Evolutionary conservation across 2,888 invertebrate genomes (phyloP).

Genomic region (Trichogramma evanescens): DNA sequence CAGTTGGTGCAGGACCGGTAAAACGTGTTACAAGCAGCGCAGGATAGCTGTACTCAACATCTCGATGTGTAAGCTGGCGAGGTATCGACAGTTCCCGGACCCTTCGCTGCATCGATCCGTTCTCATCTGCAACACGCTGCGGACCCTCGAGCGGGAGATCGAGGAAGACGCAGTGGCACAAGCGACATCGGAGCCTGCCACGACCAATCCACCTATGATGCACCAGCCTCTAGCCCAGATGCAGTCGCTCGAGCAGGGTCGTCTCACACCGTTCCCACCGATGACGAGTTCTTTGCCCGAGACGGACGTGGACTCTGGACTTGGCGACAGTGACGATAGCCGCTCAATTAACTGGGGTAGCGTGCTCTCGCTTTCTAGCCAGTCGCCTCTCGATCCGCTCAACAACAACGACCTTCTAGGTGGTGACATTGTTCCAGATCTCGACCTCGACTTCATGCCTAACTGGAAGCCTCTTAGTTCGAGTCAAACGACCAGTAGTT

Average conservation of each 20-base stretch:
- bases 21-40: slow-evolving; percentile 77
- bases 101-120: slow-evolving; percentile 84
- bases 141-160: slow-evolving; percentile 84
- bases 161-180: slow-evolving; percentile 57
- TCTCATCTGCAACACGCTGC: slow-evolving; percentile 85
- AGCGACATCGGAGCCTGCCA: slow-evolving; percentile 39
- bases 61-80: slow-evolving; percentile 84
- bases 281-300: slow-evolving; percentile 54
- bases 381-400: slow-evolving; percentile 75
- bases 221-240: slow-evolving; percentile 48
- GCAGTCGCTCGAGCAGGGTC: slow-evolving; percentile 44
- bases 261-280: slow-evolving; percentile 47
- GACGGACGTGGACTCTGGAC: slow-evolving; percentile 67
- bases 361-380: slow-evolving; percentile 77
- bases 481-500: slow-evolving; percentile 36
- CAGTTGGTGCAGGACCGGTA: slow-evolving; percentile 67
- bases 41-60: slow-evolving; percentile 84
- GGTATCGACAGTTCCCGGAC: slow-evolving; percentile 81
- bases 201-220: slow-evolving; percentile 23
- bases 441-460: slow-evolving; percentile 58
- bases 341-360: slow-evolving; percentile 88
- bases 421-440: slow-evolving; percentile 55
- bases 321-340: slow-evolving; percentile 61
- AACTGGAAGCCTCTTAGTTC: slow-evolving; percentile 53
- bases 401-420: slow-evolving; percentile 72